Conservation (phyloP, 1,140 invertebrate genomes). For the Ceratoteleas bidentatus region DNA sequence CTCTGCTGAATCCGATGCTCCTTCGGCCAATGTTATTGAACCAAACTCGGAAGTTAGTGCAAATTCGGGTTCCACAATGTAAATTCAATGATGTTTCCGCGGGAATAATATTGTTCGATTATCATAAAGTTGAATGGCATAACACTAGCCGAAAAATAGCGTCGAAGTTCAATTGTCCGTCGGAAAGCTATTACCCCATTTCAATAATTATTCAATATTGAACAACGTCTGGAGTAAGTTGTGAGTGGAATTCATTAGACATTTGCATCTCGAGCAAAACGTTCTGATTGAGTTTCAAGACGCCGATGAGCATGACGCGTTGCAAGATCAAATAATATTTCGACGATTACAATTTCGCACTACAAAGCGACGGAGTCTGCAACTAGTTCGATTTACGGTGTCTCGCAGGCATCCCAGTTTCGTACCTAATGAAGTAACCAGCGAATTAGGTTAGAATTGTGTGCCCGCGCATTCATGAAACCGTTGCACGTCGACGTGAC, state of each 20-base stretch:
- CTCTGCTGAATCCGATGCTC: no score
- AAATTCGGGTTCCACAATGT: neutral
- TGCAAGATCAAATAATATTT: constrained; percentile 42
- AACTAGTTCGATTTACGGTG: constrained; percentile 27
- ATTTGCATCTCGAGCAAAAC: constrained; percentile 37
- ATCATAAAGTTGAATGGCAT: constrained; percentile 22
- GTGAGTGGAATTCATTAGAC: constrained; percentile 31
- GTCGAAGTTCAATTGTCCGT: neutral
- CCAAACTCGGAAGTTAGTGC: neutral
- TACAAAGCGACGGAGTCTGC: constrained; percentile 30
- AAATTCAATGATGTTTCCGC: constrained; percentile 4
- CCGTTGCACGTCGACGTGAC: constrained; percentile 7
- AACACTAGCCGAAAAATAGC: neutral
- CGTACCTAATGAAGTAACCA: constrained; percentile 41
- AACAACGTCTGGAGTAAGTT: constrained; percentile 36
- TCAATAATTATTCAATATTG: constrained; percentile 37
- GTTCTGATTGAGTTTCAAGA: constrained; percentile 49
- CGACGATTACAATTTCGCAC: constrained; percentile 49
- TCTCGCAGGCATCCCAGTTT: constrained; percentile 21
- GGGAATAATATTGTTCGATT: constrained; percentile 11
- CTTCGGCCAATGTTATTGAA: neutral
- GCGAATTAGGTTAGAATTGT: constrained; percentile 52
- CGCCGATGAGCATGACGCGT: constrained; percentile 33
- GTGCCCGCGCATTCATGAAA: constrained; percentile 29
- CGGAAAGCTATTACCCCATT: constrained; percentile 20